These are phyloP conservation scores for Haliaeetus leucogaster DNA, from an alignment of 2,113 vertebrate genomes.

Conservation along the genomic window DNA sequence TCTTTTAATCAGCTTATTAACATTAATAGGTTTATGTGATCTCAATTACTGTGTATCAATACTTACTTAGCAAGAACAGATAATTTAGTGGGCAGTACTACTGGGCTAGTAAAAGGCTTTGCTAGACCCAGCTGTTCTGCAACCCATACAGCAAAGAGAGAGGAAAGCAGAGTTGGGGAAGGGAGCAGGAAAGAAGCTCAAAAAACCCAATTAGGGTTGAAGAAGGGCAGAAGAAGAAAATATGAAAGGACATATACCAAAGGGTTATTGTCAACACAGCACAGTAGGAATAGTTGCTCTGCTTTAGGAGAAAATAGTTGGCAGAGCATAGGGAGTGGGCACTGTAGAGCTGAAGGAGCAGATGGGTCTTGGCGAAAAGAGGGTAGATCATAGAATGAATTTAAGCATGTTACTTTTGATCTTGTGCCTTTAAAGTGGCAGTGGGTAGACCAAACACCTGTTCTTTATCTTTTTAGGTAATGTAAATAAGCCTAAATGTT, in stretches of 20 bases:
- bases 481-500: conserved; percentile 31
- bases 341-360: conserved; percentile 33
- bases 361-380: conserved; percentile 22
- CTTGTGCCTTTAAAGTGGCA: conserved; percentile 36
- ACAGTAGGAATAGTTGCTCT: not conserved
- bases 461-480: conserved; percentile 47
- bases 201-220: not conserved
- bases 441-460: conserved; percentile 29
- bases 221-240: not conserved
- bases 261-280: not conserved
- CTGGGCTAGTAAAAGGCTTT: not conserved
- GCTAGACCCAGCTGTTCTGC: not conserved
- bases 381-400: not conserved
- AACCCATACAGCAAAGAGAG: not conserved
- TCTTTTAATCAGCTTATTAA: not conserved
- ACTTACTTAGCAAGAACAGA: not conserved
- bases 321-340: conserved; percentile 30
- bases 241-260: not conserved
- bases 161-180: not conserved
- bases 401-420: conserved; percentile 18
- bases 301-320: conserved; percentile 1
- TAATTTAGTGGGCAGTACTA: not conserved
- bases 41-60: not conserved
- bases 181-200: not conserved
- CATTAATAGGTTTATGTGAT: not conserved